Evolutionary conservation across 2,888 invertebrate genomes (phyloP).

Genomic region (Fissipunctia ypsillon): DNA sequence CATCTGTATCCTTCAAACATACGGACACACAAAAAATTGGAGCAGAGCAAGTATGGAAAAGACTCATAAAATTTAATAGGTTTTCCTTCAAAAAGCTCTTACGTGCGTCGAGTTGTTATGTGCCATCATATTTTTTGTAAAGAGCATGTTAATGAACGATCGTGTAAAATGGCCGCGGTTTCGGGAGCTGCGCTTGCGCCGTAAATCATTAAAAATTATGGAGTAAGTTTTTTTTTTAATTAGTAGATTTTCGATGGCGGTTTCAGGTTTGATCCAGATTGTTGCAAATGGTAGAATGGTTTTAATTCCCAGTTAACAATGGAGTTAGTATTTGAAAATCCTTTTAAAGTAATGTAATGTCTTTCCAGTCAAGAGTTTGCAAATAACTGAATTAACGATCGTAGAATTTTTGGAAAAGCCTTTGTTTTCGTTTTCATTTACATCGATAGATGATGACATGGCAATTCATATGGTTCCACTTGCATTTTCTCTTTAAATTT

Average conservation of each 20-base stretch:
- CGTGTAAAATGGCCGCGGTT: constrained; percentile 74
- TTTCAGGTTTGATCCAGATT: neutral
- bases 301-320: neutral
- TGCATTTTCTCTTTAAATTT: too few species aligned
- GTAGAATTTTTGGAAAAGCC: neutral
- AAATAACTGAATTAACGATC: neutral
- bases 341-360: neutral
- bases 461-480: neutral
- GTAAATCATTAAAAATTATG: constrained; percentile 68
- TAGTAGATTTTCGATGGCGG: constrained; percentile 7
- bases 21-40: constrained; percentile 85
- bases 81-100: constrained; percentile 88
- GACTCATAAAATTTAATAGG: constrained; percentile 89
- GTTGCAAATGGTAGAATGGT: neutral
- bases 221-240: constrained; percentile 36
- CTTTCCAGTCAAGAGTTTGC: neutral
- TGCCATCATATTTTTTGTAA: constrained; percentile 77
- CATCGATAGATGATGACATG: neutral
- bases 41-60: constrained; percentile 89
- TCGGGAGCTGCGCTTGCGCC: constrained; percentile 56
- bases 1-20: constrained; percentile 56
- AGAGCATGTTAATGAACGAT: constrained; percentile 76
- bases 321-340: neutral
- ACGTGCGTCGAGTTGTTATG: constrained; percentile 85
- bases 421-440: neutral